Conservation (phyloP, 2,113 vertebrate genomes). For the Corythornis madagascariensis region DNA sequence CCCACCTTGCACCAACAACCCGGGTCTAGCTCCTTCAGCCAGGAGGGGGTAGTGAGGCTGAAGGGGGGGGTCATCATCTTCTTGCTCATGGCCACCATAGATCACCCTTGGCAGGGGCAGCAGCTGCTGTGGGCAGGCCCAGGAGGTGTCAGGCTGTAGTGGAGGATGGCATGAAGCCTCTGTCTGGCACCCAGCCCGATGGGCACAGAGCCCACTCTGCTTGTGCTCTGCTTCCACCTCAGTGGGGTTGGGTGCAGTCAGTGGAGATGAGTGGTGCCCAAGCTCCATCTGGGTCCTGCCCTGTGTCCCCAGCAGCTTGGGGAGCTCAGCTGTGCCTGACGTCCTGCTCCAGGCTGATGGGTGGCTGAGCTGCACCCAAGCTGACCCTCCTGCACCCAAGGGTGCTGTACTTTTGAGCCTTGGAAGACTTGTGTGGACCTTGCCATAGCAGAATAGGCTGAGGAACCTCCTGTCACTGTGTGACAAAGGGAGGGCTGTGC, state of each 20-base stretch:
- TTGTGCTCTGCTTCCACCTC: not conserved
- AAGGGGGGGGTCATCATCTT: not conserved
- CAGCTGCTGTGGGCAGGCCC: accelerated
- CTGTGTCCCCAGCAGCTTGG: not conserved
- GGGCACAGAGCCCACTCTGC: not conserved
- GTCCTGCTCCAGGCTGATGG: not conserved
- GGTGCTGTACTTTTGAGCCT: not conserved
- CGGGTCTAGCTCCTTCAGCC: accelerated
- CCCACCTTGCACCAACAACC: not conserved
- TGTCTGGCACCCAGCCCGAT: not conserved
- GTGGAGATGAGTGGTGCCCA: not conserved
- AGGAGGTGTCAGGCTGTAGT: accelerated
- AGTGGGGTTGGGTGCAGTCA: accelerated
- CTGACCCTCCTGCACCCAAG: not conserved
- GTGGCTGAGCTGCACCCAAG: not conserved
- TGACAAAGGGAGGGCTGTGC: not conserved
- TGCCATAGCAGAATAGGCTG: not conserved
- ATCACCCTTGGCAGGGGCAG: accelerated
- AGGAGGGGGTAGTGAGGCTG: not conserved
- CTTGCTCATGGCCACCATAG: accelerated
- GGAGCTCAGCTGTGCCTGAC: accelerated
- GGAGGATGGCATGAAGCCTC: not conserved
- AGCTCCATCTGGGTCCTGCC: not conserved
- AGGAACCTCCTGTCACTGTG: not conserved
- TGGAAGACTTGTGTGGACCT: accelerated